Evolutionary conservation across 2,113 vertebrate genomes (phyloP), one percentile per base, ranked within the genome.

Genomic region (Aegotheles bennettii): DNA sequence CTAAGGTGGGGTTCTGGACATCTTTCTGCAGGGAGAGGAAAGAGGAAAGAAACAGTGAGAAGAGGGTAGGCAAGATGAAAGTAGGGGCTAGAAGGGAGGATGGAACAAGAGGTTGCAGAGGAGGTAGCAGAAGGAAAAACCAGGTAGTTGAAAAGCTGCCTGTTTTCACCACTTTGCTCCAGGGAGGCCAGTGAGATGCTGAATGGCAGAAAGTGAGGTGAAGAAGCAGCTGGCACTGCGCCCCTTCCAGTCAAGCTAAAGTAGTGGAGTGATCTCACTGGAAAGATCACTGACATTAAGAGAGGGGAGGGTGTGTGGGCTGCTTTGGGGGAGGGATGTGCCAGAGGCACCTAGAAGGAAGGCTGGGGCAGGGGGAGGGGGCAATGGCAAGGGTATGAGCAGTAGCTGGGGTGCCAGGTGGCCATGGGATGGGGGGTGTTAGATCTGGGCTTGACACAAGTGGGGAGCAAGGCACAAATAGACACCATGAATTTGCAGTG

Each of bases 391-490:
- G 60, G 19, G 24, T 24, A 57, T 3, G 2, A 61, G 31, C 15
- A 65, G 33, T 54, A 84, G 43, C 16, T 2, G 1, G 14, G 35
- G 9, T 26, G 26, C 9, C 42, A 67, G 31, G 69, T 1, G 1
- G 29, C 28, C 9, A 0, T 1, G 2, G 69, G 16, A 14, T 36
- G 6, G 9, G 9, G 2, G 3, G 3, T 47, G 6, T 70, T 69
- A 57, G 28, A 11, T 38, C 61, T 82, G 36, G 12, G 36, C 11
- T 79, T 78, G 31, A 25, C 6, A 40, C 5, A 53, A 60, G 29
- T 20, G 6, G 5, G 12, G 10, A 87, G 24, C 48, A 64, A 79
- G 10, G 28, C 45, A 59, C 0, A 0, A 47, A 78, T 6, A 36
- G 26, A 51, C 26, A 14, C 29, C 53, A 40, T 38, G 40, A 68